These are phyloP conservation scores for Pangasius mekongensis DNA, from an alignment of 2,797 vertebrate genomes.

Conservation along the genomic window DNA sequence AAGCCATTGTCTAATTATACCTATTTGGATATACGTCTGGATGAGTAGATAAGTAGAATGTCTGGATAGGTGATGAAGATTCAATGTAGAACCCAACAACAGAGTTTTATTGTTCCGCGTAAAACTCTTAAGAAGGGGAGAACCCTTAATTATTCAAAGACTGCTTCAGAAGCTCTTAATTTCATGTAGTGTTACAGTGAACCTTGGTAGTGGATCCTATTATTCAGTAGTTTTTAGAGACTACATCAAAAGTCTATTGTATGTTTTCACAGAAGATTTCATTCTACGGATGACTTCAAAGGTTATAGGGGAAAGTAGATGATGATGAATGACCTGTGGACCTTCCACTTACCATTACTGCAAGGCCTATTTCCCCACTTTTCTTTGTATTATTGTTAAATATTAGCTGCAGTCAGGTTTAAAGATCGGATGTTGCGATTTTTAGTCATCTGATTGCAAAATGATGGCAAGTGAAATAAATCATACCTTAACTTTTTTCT, in stretches of 20 bases:
- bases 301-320: not conserved
- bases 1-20: not conserved
- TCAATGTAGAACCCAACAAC: not conserved
- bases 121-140: not conserved
- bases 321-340: not conserved
- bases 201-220: not conserved
- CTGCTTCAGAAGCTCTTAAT: not conserved
- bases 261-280: not conserved
- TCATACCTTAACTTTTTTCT: not conserved
- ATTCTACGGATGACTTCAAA: not conserved
- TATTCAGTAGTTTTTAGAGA: not conserved
- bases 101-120: not conserved
- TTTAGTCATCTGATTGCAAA: not conserved
- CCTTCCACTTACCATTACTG: not conserved
- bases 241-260: not conserved
- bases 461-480: not conserved
- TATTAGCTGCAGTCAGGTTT: not conserved
- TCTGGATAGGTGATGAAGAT: not conserved
- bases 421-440: not conserved
- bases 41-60: not conserved
- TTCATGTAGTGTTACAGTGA: not conserved
- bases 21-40: not conserved
- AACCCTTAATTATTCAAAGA: not conserved
- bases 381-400: not conserved
- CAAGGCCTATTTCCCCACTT: not conserved